Evolutionary conservation across 2,113 vertebrate genomes (phyloP).

Genomic region (Gallinago paraguaiae): DNA sequence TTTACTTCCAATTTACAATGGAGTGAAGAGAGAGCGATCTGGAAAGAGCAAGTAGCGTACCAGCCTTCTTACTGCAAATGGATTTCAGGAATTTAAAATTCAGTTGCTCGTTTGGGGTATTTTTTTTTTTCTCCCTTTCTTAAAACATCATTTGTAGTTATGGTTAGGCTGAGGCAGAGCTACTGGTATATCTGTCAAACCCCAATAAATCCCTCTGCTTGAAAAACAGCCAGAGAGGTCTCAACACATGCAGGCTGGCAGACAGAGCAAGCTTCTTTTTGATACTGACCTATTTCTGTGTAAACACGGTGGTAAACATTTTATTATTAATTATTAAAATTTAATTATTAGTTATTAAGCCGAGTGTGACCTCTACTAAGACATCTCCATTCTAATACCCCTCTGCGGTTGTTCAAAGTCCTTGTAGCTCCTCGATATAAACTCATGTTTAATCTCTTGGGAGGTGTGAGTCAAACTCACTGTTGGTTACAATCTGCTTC

Average conservation of each 20-base stretch:
- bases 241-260: not conserved
- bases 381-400: not conserved
- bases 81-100: not conserved
- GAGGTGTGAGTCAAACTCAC: not conserved
- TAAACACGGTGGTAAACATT: not conserved
- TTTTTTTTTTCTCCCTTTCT: accelerated
- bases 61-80: not conserved
- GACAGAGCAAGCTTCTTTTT: not conserved
- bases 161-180: not conserved
- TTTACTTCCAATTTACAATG: conserved; percentile 32
- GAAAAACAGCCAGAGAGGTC: not conserved
- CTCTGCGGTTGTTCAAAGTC: not conserved
- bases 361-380: not conserved
- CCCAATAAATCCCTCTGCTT: not conserved
- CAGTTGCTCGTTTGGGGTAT: not conserved
- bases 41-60: not conserved
- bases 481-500: not conserved
- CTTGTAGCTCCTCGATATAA: not conserved
- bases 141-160: not conserved
- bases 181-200: not conserved
- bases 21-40: not conserved
- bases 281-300: not conserved
- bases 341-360: not conserved
- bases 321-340: too few relatives aligned
- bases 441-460: not conserved